phyloP scores from a whole-genome alignment of 1,140 invertebrate genomes.

The Drosophila bipectinata region DNA sequence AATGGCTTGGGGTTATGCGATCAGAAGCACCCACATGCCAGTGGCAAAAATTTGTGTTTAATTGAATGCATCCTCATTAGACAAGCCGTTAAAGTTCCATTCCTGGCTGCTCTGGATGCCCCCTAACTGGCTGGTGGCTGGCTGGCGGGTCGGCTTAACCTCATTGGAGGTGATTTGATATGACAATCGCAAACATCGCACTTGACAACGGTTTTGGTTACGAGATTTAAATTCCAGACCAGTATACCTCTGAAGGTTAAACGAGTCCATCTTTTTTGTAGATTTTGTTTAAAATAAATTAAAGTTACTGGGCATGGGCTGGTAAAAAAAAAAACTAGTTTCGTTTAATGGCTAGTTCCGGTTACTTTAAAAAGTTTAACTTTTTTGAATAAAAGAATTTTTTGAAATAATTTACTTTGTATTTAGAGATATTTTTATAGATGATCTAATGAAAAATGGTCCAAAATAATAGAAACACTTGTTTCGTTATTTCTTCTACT shows the following conservation, averaged over 20 bases:
- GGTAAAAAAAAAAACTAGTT: not conserved
- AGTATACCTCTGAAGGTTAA: not conserved
- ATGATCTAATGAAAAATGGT: too few relatives aligned
- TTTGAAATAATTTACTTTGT: too few relatives aligned
- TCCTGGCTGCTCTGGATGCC: not conserved
- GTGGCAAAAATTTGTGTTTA: slow-evolving; percentile 42
- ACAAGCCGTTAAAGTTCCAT: slow-evolving; percentile 30
- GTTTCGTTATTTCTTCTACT: too few relatives aligned
- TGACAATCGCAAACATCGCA: slow-evolving; percentile 43
- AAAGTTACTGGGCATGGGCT: not conserved
- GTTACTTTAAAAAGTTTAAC: too few relatives aligned
- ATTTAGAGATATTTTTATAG: too few relatives aligned
- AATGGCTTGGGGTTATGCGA: not conserved
- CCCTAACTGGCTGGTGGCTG: not conserved
- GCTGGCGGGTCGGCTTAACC: slow-evolving; percentile 14
- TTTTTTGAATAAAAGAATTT: too few relatives aligned
- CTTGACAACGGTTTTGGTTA: slow-evolving; percentile 23
- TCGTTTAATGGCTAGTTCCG: not conserved
- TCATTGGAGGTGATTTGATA: slow-evolving; percentile 48
- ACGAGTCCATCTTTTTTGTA: not conserved
- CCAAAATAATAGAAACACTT: too few relatives aligned
- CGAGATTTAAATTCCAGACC: slow-evolving; percentile 26
- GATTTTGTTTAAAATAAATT: not conserved
- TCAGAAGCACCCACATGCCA: slow-evolving; percentile 17
- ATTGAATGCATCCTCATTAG: slow-evolving; percentile 50